Evolutionary conservation across 2,797 vertebrate species (phyloP), one percentile per base, ranked within the genome.

Genomic region (Austrolebias charrua): DNA sequence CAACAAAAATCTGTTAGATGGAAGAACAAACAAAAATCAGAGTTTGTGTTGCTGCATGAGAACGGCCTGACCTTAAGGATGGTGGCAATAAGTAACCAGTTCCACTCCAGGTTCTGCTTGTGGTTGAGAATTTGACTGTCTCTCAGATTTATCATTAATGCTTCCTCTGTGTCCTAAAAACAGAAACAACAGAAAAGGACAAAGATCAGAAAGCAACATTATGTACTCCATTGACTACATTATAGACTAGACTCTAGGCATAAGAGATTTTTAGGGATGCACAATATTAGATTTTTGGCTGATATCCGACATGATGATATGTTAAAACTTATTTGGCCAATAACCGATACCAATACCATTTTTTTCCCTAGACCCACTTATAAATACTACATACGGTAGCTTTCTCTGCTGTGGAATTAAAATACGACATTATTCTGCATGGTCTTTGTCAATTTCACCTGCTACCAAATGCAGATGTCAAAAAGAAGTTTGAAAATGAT

Each of bases 51-150:
- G 53, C 47, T 24, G 10, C 16, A 42, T 45, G 73, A 66, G n/a
- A 63, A 43, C 2, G 49, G 24, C 19, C 84, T 76, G 48, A 98
- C 97, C 95, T 98, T 99, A 43, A 99, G 91, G 89, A 99, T 98
- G 82, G 97, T 98, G 75, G 95, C 94, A 61, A 98, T 96, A 19
- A 99, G 94, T 89, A 97, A 88, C 97, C 97, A 99, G 83, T 98
- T 97, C 97, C 97, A 99, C 42, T 98, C 95, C 75, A 99, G 92
- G 89, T 99, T 98, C 74, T 97, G 95, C 86, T 98, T 98, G 91
- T 99, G 96, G 89, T 95, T 95, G 71, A 99, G 95, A 77, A 99
- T 96, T 56, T 97, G 96, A 86, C 96, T 97, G 75, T 99, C 97
- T 86, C 94, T 91, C 71, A 99, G 93, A 82, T 97, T 98, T 90